These are phyloP conservation scores for Microcebus tavaratra DNA, from an alignment of 2,113 vertebrate genomes.

Conservation along the genomic window DNA sequence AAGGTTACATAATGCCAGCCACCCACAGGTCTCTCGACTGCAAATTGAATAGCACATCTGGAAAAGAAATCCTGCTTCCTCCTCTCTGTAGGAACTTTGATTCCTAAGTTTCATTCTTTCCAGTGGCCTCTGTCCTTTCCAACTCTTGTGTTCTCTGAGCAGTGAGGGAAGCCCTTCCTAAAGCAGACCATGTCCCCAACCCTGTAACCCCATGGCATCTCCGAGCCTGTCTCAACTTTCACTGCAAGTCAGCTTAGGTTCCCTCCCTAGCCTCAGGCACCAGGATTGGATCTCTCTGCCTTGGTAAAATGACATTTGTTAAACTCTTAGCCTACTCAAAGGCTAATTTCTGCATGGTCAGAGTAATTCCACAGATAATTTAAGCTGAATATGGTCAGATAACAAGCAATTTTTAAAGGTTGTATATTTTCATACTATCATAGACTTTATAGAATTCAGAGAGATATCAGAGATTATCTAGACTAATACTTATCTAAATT, in stretches of 20 bases:
- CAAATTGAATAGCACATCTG: neutral
- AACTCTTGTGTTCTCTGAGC: neutral
- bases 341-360: neutral
- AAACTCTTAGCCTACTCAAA: neutral
- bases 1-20: neutral
- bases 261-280: neutral
- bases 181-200: neutral
- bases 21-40: neutral
- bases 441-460: constrained; percentile 8
- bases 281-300: neutral
- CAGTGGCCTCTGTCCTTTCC: neutral
- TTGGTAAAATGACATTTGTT: neutral
- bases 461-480: neutral
- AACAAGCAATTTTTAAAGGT: neutral
- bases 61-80: neutral
- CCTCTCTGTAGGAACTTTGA: neutral
- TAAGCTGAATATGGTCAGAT: neutral
- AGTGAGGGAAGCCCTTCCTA: neutral
- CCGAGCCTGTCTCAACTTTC: neutral
- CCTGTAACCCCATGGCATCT: neutral
- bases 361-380: neutral
- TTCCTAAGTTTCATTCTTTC: constrained; percentile 26
- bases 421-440: neutral
- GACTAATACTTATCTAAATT: neutral
- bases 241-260: neutral